phyloP scores from a whole-genome alignment of 64 coral and sea anemone genomes.

The Pocillopora verrucosa region DNA sequence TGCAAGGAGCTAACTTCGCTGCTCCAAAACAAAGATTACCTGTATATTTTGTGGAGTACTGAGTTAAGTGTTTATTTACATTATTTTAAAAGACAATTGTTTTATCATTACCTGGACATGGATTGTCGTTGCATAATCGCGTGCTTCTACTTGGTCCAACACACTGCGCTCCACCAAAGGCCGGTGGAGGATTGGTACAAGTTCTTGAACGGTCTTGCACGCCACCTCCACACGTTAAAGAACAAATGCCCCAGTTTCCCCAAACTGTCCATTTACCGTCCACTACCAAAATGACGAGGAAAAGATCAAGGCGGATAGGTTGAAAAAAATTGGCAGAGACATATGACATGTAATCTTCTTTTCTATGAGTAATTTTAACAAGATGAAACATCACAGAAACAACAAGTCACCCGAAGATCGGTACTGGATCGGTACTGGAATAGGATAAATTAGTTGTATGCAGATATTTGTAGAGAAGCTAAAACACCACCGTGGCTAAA shows the following conservation, averaged over 20 bases:
- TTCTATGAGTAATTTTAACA: too few species aligned
- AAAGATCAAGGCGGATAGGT: neutral
- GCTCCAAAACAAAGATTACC: too few species aligned
- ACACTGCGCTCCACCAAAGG: constrained; percentile 25
- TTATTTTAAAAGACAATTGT: neutral
- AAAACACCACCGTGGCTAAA: too few species aligned
- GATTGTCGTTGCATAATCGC: neutral
- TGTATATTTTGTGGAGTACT: neutral
- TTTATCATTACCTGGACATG: constrained; percentile 40
- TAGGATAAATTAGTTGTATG: too few species aligned
- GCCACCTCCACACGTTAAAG: constrained; percentile 26
- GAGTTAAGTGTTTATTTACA: neutral
- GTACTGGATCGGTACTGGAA: too few species aligned
- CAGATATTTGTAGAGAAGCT: too few species aligned
- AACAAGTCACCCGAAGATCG: too few species aligned
- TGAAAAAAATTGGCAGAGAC: too few species aligned
- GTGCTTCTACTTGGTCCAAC: neutral
- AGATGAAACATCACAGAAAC: too few species aligned
- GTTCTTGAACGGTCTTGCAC: constrained; percentile 8
- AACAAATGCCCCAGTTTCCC: constrained; percentile 16
- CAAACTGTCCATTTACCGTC: constrained; percentile 41
- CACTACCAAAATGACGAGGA: neutral
- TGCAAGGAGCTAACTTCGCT: too few species aligned
- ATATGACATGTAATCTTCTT: too few species aligned
- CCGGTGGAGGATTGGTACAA: constrained; percentile 46